These are phyloP conservation scores for Aotus griseimembra DNA, from an alignment of 2,797 vertebrate genomes.

Conservation along the genomic window DNA sequence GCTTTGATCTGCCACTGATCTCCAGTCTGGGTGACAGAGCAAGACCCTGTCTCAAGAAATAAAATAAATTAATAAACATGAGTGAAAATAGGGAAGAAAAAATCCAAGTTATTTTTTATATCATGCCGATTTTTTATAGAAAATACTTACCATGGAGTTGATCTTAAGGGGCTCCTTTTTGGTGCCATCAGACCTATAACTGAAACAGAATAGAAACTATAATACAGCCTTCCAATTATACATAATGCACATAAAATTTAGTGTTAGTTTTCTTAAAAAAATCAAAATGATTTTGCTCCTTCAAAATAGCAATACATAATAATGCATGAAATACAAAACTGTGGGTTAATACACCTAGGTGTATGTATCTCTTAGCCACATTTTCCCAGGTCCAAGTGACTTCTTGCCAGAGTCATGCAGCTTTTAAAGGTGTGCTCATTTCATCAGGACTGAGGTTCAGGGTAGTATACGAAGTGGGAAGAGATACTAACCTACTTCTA, in stretches of 20 bases:
- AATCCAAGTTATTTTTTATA: not conserved
- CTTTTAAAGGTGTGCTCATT: not conserved
- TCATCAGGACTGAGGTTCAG: not conserved
- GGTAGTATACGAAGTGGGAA: not conserved
- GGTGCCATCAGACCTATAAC: slow-evolving; percentile 95
- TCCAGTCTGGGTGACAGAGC: not conserved
- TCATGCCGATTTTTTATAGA: not conserved
- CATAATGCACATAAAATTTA: not conserved
- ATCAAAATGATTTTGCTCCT: slow-evolving; percentile 35
- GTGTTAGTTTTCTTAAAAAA: slow-evolving; percentile 2
- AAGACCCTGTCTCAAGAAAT: not conserved
- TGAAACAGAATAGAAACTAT: slow-evolving; percentile 81
- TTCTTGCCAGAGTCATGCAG: not conserved
- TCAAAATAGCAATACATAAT: slow-evolving; percentile 31
- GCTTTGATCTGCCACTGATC: not conserved
- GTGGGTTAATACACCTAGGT: not conserved
- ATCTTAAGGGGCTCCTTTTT: slow-evolving; percentile 98
- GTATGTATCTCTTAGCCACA: not conserved
- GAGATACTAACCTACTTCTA: not conserved
- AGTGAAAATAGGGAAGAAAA: not conserved
- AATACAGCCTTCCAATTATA: not conserved
- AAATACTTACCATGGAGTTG: slow-evolving; percentile 93
- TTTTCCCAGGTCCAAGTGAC: not conserved
- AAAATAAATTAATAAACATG: not conserved
- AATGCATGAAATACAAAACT: not conserved